Evolutionary conservation across 2,888 invertebrate species (phyloP), one percentile per base, ranked within the genome.

Genomic region (Limenitis camilla): DNA sequence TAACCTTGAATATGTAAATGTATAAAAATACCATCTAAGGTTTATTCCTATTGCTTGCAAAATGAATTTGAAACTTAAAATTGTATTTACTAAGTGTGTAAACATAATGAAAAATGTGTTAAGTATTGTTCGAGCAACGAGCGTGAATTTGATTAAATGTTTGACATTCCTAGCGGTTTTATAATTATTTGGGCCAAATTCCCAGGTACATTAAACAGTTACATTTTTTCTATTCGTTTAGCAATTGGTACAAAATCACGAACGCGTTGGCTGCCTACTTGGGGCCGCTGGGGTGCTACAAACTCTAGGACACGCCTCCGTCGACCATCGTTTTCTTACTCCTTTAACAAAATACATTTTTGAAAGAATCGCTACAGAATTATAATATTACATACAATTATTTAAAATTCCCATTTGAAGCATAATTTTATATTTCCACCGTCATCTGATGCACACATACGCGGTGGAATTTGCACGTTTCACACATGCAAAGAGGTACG

Each of bases 241-340:
- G 69, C 67, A 65, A 61, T 60, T 58, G 62, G 60, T 51, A 63
- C 58, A 50, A 62, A 49, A 58, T 65, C 61, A 69, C 64, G 65
- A 66, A 67, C 66, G 71, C 70, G 74, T 66, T 66, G 69, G 64
- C 69, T 70, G 72, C 72, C 73, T 73, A 72, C 74, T 71, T 67
- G 82, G 76, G 84, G 85, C 84, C 84, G 74, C 77, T 58, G 72
- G 83, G 85, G 83, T 79, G 81, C 75, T 67, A 68, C 66, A 64
- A 60, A 61, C 52, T 55, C 52, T 60, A 66, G 62, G 76, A 72
- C 83, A 80, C 82, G 83, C 82, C 80, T 78, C 72, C 76, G 62
- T 65, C 66, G 58, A 57, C 60, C 51, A 44, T 51, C 52, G 43
- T 40, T 48, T 58, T 53, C 56, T 56, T 55, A 54, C 42, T 58